Evolutionary conservation across 2,113 vertebrate species (phyloP).

Genomic region (Antechinus flavipes): DNA sequence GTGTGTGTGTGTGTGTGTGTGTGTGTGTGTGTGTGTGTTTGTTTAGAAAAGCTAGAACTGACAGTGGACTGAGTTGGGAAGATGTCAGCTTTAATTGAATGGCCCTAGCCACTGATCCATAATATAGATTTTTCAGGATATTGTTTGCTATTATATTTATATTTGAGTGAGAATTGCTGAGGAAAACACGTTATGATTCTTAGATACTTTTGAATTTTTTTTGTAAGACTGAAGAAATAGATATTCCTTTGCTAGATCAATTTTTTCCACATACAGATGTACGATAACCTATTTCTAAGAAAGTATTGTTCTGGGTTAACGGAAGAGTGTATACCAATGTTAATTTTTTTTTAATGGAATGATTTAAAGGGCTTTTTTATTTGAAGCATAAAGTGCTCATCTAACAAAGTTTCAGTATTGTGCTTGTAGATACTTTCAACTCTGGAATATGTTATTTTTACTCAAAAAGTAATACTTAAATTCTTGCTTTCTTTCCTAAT

Average conservation of each 20-base stretch:
- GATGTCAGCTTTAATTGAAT: too few species aligned
- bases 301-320: background rate
- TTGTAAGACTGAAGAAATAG: background rate
- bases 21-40: background rate
- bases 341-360: background rate
- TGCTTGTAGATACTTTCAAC: background rate
- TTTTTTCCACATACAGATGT: slow-evolving; percentile 11
- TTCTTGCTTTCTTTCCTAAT: slow-evolving; percentile 10
- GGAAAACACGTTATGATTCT: background rate
- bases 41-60: background rate
- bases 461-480: background rate
- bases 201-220: background rate
- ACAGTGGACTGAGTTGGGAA: too few species aligned
- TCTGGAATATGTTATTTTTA: background rate
- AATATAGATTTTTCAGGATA: background rate
- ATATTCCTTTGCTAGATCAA: background rate
- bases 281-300: background rate
- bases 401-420: background rate
- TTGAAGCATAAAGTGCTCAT: slow-evolving; percentile 11
- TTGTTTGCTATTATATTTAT: background rate
- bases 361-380: background rate
- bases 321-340: background rate
- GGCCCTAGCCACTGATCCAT: background rate
- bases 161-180: background rate
- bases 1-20: fast-evolving